Percentiles rank a stretch among this genome's conserved stretches.
Conservation (phyloP, 2,113 vertebrate genomes). For the Procavia capensis region DNA sequence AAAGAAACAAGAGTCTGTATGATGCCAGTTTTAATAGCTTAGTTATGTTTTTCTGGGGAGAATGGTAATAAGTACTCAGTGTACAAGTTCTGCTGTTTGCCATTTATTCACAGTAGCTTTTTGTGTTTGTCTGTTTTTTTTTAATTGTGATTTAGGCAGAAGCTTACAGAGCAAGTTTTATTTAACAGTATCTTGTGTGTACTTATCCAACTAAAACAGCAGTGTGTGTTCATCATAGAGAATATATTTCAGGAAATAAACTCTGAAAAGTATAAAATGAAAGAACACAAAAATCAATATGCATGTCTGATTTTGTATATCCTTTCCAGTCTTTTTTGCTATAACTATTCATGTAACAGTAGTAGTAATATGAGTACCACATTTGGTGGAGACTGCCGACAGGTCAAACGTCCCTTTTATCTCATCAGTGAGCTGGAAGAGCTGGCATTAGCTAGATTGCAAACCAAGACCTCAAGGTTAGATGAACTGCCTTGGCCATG, state of each 20-base stretch:
- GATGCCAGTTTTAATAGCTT: conserved; percentile 2
- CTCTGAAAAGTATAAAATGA: background rate
- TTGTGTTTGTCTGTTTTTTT: no score
- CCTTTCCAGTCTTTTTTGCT: background rate
- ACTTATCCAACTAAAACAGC: conserved; percentile 19
- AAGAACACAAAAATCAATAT: conserved; percentile 14
- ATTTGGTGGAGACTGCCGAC: background rate
- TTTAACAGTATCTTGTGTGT: background rate
- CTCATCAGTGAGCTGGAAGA: background rate
- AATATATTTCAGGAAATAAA: no score
- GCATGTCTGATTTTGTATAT: background rate
- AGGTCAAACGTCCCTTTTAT: background rate
- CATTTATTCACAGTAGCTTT: background rate
- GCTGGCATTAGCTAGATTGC: background rate
- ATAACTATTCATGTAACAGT: background rate
- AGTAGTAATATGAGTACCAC: background rate
- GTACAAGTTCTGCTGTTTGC: background rate
- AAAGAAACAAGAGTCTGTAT: background rate
- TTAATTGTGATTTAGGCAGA: no score
- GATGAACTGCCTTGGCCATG: background rate
- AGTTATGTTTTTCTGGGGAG: background rate
- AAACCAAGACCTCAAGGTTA: background rate
- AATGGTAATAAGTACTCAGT: background rate
- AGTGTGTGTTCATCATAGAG: background rate
- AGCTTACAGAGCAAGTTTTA: no score